Conservation (phyloP, 2,888 invertebrate genomes). For the Torymus tubicola region DNA sequence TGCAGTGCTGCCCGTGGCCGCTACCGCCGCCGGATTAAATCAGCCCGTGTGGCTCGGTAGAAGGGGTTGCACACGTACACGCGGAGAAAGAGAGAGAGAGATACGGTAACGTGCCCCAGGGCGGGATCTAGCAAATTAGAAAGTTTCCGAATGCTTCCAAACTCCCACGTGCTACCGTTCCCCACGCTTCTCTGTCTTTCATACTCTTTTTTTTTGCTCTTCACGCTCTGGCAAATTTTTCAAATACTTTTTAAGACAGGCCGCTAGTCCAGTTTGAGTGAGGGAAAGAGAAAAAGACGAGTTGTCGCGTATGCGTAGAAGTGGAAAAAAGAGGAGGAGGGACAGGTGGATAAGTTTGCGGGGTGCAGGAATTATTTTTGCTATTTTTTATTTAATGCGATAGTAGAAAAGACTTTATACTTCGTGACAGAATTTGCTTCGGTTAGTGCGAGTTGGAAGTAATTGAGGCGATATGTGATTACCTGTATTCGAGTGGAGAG, state of each 20-base stretch:
- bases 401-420: neutral
- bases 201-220: constrained; percentile 3
- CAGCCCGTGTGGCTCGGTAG: neutral
- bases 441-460: neutral
- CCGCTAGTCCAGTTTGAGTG: neutral
- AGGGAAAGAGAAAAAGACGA: neutral
- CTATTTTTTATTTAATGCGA: neutral
- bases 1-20: neutral
- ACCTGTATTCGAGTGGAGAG: neutral
- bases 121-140: constrained; percentile 56
- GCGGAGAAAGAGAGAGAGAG: neutral
- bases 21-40: constrained; percentile 44
- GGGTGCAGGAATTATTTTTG: neutral
- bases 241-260: constrained; percentile 35
- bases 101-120: constrained; percentile 46
- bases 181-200: neutral
- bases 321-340: neutral
- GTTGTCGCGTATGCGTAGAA: neutral
- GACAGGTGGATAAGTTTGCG: constrained; percentile 12
- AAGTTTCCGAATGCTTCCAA: constrained; percentile 56
- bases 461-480: neutral
- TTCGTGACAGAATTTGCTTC: constrained; percentile 17
- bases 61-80: neutral
- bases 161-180: neutral
- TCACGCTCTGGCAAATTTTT: constrained; percentile 39